These are phyloP conservation scores for Eristalis tenax DNA, from an alignment of 2,888 invertebrate genomes.

Conservation along the genomic window DNA sequence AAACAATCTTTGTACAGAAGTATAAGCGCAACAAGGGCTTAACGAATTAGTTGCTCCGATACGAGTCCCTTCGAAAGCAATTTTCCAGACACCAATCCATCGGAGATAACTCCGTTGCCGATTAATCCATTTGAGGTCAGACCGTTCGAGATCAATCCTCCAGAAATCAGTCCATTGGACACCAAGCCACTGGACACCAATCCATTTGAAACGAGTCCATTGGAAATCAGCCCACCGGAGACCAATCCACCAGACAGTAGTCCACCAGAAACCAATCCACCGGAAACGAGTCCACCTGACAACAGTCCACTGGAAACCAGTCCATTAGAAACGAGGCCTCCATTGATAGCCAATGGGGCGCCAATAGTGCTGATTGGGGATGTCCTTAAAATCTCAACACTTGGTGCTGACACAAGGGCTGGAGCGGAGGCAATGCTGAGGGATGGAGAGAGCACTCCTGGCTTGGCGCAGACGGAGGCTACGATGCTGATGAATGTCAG, in stretches of 20 bases:
- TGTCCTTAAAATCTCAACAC: not conserved
- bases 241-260: conserved; percentile 20
- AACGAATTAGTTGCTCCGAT: not conserved
- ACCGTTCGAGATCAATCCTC: conserved; percentile 10
- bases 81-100: not conserved
- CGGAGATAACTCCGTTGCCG: not conserved
- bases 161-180: conserved; percentile 1
- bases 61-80: not conserved
- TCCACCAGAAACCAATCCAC: conserved; percentile 35
- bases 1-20: not conserved
- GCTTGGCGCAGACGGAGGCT: not conserved
- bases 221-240: not conserved
- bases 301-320: conserved; percentile 22
- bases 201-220: not conserved
- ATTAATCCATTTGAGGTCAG: conserved; percentile 1
- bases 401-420: not conserved
- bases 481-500: conserved; percentile 18
- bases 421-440: not conserved
- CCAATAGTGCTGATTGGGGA: conserved; percentile 1
- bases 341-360: conserved; percentile 17
- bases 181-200: not conserved
- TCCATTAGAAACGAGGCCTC: conserved; percentile 28
- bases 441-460: not conserved
- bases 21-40: not conserved
- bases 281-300: conserved; percentile 30